Evolutionary conservation across 2,113 vertebrate genomes (phyloP).

Genomic region (Scartelaos histophorus): DNA sequence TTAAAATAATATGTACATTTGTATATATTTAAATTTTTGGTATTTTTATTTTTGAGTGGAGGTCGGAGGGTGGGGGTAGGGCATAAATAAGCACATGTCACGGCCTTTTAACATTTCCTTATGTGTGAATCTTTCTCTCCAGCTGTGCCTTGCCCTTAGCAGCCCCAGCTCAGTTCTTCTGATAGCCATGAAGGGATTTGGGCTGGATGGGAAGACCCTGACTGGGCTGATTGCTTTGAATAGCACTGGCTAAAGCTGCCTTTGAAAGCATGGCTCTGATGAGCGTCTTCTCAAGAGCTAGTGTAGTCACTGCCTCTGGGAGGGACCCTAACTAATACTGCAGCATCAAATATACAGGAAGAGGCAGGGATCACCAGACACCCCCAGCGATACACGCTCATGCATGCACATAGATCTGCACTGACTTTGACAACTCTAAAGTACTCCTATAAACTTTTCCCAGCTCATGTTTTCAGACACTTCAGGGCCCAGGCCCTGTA

Average conservation of each 20-base stretch:
- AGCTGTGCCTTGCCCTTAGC: slow-evolving; percentile 73
- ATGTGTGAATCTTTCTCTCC: slow-evolving; percentile 75
- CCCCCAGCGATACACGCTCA: slow-evolving; percentile 61
- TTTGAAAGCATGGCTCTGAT: slow-evolving; percentile 75
- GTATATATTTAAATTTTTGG: slow-evolving; percentile 15
- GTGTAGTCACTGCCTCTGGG: slow-evolving; percentile 74
- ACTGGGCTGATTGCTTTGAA: slow-evolving; percentile 78
- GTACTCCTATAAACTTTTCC: slow-evolving; percentile 67
- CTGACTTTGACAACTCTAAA: slow-evolving; percentile 56
- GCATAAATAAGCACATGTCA: slow-evolving; percentile 81
- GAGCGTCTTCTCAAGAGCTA: slow-evolving; percentile 69
- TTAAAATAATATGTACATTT: slow-evolving; percentile 51
- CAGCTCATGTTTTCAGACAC: slow-evolving; percentile 34
- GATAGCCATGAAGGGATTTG: slow-evolving; percentile 82
- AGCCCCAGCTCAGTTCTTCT: slow-evolving; percentile 70
- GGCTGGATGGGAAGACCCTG: slow-evolving; percentile 77
- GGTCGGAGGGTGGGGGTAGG: slow-evolving; percentile 49
- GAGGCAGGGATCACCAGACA: slow-evolving; percentile 72
- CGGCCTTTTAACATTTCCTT: slow-evolving; percentile 77
- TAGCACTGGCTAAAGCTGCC: slow-evolving; percentile 75
- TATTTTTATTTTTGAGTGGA: slow-evolving; percentile 37
- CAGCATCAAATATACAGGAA: slow-evolving; percentile 69
- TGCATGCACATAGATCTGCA: slow-evolving; percentile 37
- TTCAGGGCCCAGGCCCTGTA: neutral
- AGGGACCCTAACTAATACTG: slow-evolving; percentile 75